Evolutionary conservation across 2,797 vertebrate species (phyloP).

Genomic region (Erethizon dorsatum): DNA sequence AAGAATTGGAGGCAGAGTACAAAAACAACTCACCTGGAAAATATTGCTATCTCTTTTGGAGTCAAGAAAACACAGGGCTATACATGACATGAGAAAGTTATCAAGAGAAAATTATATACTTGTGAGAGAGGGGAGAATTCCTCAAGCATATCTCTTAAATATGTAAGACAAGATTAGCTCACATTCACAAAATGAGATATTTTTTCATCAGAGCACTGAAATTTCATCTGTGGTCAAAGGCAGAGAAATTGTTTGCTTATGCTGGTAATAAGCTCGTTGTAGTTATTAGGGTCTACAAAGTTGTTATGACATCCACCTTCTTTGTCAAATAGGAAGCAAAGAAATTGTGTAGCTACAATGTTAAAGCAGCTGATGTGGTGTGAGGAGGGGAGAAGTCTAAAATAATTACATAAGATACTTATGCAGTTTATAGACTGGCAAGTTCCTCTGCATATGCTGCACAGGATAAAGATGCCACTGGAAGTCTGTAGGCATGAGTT

Average conservation of each 20-base stretch:
- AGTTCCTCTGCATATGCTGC: fast-evolving
- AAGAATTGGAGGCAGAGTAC: not conserved
- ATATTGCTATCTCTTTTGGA: not conserved
- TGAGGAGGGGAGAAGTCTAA: not conserved
- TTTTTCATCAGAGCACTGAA: not conserved
- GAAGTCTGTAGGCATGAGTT: not conserved
- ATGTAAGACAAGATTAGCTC: not conserved
- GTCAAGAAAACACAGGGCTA: not conserved
- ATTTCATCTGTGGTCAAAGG: not conserved
- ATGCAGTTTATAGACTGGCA: not conserved
- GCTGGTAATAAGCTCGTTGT: not conserved
- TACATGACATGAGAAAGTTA: not conserved
- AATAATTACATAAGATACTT: not conserved
- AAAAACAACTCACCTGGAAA: not conserved
- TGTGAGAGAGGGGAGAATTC: not conserved
- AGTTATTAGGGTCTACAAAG: not conserved
- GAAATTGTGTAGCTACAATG: not conserved
- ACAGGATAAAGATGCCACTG: not conserved
- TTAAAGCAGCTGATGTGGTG: not conserved
- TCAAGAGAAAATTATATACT: not conserved
- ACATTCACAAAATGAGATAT: not conserved
- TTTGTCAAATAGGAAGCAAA: not conserved
- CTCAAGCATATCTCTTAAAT: not conserved
- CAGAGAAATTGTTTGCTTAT: not conserved
- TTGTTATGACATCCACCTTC: not conserved